Percentiles rank a stretch among this genome's conserved stretches.
phyloP scores from a whole-genome alignment of 2,113 vertebrate species.

The Pachycephala philippinensis region DNA sequence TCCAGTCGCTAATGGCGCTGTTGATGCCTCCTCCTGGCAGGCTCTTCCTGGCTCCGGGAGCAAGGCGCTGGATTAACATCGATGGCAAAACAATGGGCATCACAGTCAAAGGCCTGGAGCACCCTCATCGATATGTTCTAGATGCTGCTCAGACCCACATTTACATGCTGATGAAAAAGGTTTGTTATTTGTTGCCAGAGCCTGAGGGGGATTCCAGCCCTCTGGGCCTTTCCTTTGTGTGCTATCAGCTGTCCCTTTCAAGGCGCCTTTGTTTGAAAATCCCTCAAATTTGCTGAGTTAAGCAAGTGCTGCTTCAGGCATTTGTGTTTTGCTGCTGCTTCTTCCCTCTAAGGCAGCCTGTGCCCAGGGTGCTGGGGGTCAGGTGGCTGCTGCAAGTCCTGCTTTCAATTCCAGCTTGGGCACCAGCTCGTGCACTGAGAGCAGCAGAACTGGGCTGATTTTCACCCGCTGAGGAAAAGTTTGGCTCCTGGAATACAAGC shows the following conservation, averaged over 20 bases:
- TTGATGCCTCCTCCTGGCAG: constrained; percentile 63
- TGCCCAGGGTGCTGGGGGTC: not conserved
- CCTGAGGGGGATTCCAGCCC: constrained; percentile 5
- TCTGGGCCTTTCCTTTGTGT: not conserved
- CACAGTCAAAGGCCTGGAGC: constrained; percentile 88
- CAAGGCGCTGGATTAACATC: constrained; percentile 97
- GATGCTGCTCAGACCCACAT: constrained; percentile 97
- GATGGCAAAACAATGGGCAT: constrained; percentile 98
- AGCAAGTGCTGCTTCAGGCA: not conserved
- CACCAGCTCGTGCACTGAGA: not conserved
- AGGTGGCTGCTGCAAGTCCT: not conserved
- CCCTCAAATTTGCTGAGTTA: not conserved
- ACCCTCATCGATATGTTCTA: constrained; percentile 94
- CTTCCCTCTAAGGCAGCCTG: not conserved
- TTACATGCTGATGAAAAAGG: constrained; percentile 99
- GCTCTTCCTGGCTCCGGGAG: constrained; percentile 93
- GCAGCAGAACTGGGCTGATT: not conserved
- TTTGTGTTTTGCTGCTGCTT: not conserved
- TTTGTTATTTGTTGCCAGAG: constrained; percentile 51
- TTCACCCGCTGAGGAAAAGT: not conserved
- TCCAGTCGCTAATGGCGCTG: not conserved
- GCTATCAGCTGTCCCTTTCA: not conserved
- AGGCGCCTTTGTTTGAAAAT: not conserved
- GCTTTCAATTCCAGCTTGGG: not conserved
- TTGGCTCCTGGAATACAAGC: not conserved